Conservation (phyloP, 2,888 invertebrate species). For the Agonum fuliginosum region DNA sequence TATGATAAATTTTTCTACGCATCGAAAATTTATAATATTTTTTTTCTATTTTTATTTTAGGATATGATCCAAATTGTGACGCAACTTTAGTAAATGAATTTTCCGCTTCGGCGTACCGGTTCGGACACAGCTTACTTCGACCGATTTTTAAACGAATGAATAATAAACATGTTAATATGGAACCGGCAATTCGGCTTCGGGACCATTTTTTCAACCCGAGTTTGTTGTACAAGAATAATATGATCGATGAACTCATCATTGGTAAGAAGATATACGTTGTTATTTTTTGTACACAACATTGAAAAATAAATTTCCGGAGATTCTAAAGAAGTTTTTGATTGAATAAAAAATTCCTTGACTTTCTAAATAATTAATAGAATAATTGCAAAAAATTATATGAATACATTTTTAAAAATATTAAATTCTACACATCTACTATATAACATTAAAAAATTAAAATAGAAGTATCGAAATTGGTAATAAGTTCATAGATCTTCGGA, state of each 20-base stretch:
- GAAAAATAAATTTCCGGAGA: too few species aligned
- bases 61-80: slow-evolving; percentile 80
- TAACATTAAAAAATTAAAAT: too few species aligned
- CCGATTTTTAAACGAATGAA: slow-evolving; percentile 71
- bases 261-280: not conserved
- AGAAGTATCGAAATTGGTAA: too few species aligned
- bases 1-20: slow-evolving; percentile 53
- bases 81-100: slow-evolving; percentile 84
- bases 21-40: not conserved
- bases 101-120: slow-evolving; percentile 85
- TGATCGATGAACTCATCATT: slow-evolving; percentile 72
- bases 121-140: slow-evolving; percentile 79
- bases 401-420: too few species aligned
- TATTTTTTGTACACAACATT: too few species aligned
- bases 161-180: slow-evolving; percentile 67
- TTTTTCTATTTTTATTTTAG: slow-evolving; percentile 64
- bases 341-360: too few species aligned
- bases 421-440: too few species aligned
- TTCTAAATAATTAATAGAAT: too few species aligned
- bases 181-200: slow-evolving; percentile 71
- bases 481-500: too few species aligned
- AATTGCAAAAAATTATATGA: too few species aligned
- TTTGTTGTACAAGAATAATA: slow-evolving; percentile 67
- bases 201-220: slow-evolving; percentile 74
- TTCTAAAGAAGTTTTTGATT: too few species aligned